Conservation (phyloP, 2,888 invertebrate species). For the Fragum fragum region DNA sequence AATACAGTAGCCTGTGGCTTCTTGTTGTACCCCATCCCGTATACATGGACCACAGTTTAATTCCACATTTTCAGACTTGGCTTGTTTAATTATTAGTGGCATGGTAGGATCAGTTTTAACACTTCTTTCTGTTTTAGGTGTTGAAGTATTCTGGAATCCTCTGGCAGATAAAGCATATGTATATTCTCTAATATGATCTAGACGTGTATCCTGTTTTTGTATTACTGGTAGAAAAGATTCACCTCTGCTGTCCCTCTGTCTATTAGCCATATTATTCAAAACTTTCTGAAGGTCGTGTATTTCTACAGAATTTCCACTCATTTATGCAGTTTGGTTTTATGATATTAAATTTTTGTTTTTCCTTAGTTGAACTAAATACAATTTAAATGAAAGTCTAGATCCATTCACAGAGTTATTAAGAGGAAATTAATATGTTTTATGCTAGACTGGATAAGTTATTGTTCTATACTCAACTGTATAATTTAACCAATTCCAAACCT, state of each 20-base stretch:
- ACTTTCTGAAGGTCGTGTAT: conserved; percentile 39
- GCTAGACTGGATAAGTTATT: too few relatives aligned
- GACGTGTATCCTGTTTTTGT: conserved; percentile 31
- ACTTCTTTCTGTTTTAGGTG: conserved; percentile 17
- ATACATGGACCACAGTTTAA: conserved; percentile 63
- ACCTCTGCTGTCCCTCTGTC: neutral
- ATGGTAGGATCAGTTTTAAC: neutral
- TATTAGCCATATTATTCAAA: conserved; percentile 42
- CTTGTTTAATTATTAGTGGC: conserved; percentile 16
- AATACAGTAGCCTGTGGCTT: conserved; percentile 59
- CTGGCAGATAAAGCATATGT: conserved; percentile 39
- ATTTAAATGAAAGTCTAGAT: too few relatives aligned
- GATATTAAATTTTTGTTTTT: neutral
- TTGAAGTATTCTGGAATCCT: conserved; percentile 3
- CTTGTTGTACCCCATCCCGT: conserved; percentile 54
- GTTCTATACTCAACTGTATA: too few relatives aligned
- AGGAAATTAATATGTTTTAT: too few relatives aligned
- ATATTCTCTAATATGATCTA: conserved; percentile 54
- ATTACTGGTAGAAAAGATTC: conserved; percentile 33
- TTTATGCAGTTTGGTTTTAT: conserved; percentile 26
- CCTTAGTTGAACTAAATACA: too few relatives aligned
- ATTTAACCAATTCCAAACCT: too few relatives aligned
- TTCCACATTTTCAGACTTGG: conserved; percentile 59
- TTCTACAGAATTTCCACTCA: conserved; percentile 55
- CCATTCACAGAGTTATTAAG: too few relatives aligned